phyloP scores from a whole-genome alignment of 1,140 invertebrate species.

The Dryas iulia region DNA sequence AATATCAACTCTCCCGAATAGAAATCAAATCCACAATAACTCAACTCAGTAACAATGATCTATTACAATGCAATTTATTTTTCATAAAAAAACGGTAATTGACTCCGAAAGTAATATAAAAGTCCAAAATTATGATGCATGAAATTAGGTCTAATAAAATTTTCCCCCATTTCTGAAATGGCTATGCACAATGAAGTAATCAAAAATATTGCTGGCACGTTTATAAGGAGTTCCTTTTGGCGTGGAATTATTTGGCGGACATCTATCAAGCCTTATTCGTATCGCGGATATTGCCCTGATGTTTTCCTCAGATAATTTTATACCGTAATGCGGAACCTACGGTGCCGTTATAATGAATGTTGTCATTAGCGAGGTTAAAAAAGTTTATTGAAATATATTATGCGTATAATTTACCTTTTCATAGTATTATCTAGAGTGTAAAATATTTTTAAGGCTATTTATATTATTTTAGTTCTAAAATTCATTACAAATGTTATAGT shows the following conservation, averaged over 20 bases:
- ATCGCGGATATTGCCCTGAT: slow-evolving; percentile 36
- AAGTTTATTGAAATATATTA: no score
- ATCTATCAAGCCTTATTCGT: slow-evolving; percentile 30
- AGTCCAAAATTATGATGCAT: slow-evolving; percentile 11
- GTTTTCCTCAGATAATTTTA: slow-evolving; percentile 33
- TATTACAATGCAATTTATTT: no score
- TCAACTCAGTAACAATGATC: no score
- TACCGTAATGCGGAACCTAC: slow-evolving; percentile 27
- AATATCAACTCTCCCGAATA: no score
- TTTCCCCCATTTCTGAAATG: slow-evolving; percentile 10
- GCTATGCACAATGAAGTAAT: slow-evolving; percentile 18
- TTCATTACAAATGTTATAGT: no score
- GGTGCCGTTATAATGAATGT: slow-evolving; percentile 32
- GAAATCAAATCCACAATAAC: no score
- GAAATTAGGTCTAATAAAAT: slow-evolving; percentile 20
- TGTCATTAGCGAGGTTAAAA: slow-evolving; percentile 36
- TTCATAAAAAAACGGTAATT: background rate
- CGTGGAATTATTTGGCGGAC: slow-evolving; percentile 20
- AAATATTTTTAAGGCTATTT: no score
- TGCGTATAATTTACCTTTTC: no score
- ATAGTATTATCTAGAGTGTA: no score
- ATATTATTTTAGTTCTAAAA: no score
- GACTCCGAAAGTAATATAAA: slow-evolving; percentile 9
- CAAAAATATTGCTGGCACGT: slow-evolving; percentile 22
- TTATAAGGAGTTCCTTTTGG: slow-evolving; percentile 13